A percentile compares a stretch with the other conserved stretches of the same genome.
phyloP scores from a whole-genome alignment of 2,113 vertebrate genomes.

The Larimichthys crocea region DNA sequence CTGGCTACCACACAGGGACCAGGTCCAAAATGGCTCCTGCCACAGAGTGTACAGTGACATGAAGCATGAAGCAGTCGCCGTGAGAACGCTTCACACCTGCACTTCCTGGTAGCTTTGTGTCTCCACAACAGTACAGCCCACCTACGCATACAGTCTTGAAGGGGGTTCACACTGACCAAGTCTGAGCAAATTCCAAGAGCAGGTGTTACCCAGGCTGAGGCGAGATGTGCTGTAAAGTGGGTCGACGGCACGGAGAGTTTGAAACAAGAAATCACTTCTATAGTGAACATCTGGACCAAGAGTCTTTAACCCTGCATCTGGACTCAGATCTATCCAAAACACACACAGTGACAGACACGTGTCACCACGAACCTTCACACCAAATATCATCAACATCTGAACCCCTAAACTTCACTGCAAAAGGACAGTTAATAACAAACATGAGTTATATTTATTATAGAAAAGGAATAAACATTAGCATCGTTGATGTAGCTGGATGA shows the following conservation, averaged over 20 bases:
- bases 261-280: background rate
- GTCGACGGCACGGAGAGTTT: background rate
- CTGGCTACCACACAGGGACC: background rate
- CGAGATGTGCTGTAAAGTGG: background rate
- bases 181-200: constrained; percentile 2
- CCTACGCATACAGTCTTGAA: background rate
- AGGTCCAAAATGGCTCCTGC: background rate
- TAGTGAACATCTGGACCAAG: background rate
- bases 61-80: background rate
- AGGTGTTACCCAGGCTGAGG: background rate
- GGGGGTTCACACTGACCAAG: background rate
- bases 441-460: no score
- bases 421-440: no score
- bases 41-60: background rate
- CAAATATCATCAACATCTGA: no score
- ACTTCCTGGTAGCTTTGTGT: background rate
- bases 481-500: no score
- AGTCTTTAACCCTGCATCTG: background rate
- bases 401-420: no score
- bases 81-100: background rate
- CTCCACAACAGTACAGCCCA: background rate
- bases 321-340: background rate
- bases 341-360: background rate
- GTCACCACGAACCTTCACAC: no score
- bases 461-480: no score